These are phyloP conservation scores for Botrylloides violaceus DNA, from an alignment of 23 tunicate genomes.

Conservation along the genomic window DNA sequence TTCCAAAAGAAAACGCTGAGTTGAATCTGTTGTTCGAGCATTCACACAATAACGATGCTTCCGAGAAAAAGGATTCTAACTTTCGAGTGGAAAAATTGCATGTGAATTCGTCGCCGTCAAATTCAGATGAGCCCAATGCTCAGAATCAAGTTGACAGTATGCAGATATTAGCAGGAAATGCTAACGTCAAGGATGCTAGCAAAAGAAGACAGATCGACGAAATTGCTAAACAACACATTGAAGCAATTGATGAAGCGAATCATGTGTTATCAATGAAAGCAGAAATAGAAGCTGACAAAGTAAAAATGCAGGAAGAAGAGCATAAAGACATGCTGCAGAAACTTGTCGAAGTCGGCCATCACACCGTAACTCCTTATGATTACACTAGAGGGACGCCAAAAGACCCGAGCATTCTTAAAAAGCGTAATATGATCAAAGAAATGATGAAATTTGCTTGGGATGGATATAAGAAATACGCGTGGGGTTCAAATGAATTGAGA, in stretches of 20 bases:
- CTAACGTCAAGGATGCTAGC: slow-evolving; percentile 46
- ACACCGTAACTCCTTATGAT: slow-evolving; percentile 41
- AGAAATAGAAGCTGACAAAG: slow-evolving; percentile 50
- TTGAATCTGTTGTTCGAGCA: slow-evolving; percentile 68
- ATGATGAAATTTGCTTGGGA: slow-evolving; percentile 99
- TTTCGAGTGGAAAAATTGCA: not conserved
- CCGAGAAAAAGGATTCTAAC: not conserved
- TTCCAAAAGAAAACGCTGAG: slow-evolving; percentile 73
- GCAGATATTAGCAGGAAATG: not conserved
- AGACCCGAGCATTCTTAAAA: slow-evolving; percentile 58
- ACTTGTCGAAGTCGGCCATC: slow-evolving; percentile 1
- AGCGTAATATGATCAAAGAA: slow-evolving; percentile 57
- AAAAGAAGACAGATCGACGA: slow-evolving; percentile 35
- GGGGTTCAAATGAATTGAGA: slow-evolving; percentile 85
- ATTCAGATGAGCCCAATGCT: not conserved
- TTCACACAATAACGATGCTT: slow-evolving; percentile 33
- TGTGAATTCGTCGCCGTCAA: not conserved
- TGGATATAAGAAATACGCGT: slow-evolving; percentile 74
- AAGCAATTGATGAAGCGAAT: slow-evolving; percentile 51
- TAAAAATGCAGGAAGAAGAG: slow-evolving; percentile 18
- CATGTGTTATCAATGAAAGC: slow-evolving; percentile 29
- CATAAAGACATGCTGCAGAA: slow-evolving; percentile 22
- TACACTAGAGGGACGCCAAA: slow-evolving; percentile 54
- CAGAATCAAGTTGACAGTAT: not conserved
- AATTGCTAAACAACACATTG: slow-evolving; percentile 26